Evolutionary conservation across 2,888 invertebrate genomes (phyloP).

Genomic region (Anoplius nigerrimus): DNA sequence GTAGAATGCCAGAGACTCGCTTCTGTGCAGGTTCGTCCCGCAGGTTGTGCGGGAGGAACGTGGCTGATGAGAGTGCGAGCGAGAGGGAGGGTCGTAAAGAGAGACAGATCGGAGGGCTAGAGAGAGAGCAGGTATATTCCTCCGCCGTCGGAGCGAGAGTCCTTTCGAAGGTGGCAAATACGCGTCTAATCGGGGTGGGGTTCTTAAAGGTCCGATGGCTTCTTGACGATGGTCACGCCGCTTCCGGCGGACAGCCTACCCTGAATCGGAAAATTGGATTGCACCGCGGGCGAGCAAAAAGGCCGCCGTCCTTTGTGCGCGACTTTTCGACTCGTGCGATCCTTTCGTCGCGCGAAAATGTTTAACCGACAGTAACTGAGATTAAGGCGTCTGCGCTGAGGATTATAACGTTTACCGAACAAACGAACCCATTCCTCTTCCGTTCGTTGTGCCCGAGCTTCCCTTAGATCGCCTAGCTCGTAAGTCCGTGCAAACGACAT

Average conservation of each 20-base stretch:
- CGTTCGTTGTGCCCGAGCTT: no score
- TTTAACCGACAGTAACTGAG: no score
- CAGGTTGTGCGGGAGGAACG: constrained; percentile 57
- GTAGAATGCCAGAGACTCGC: constrained; percentile 35
- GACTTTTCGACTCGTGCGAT: constrained; percentile 41
- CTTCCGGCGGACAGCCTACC: constrained; percentile 5
- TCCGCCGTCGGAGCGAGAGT: neutral
- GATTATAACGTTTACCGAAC: no score
- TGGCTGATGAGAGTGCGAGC: constrained; percentile 42
- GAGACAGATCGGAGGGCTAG: neutral
- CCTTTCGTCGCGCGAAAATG: no score
- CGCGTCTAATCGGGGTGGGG: constrained; percentile 60
- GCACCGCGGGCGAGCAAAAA: constrained; percentile 21
- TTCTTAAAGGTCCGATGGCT: constrained; percentile 56
- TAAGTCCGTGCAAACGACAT: no score
- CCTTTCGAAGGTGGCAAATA: constrained; percentile 34
- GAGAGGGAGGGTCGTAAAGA: neutral
- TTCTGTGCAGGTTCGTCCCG: constrained; percentile 31
- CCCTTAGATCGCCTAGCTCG: no score
- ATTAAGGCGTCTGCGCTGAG: no score
- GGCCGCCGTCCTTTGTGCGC: constrained; percentile 32
- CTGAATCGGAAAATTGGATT: constrained; percentile 43
- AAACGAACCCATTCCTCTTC: no score
- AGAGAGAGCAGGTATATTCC: no score
- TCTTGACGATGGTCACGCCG: constrained; percentile 53